Evolutionary conservation across 2,113 vertebrate species (phyloP).

Genomic region (Psittacus erithacus): DNA sequence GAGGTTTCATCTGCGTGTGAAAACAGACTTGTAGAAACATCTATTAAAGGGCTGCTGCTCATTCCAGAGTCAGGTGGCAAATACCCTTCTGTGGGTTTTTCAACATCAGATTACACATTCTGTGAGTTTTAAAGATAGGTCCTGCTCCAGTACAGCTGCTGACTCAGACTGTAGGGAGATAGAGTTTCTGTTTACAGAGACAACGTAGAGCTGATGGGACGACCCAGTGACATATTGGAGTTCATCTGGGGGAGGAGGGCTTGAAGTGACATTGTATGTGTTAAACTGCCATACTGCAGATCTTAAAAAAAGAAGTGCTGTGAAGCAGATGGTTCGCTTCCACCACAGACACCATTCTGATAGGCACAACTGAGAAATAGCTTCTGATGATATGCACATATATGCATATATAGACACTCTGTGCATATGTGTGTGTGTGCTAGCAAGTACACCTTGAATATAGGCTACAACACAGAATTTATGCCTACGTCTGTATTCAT

Average conservation of each 20-base stretch:
- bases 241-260: constrained; percentile 33
- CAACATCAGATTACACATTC: constrained; percentile 54
- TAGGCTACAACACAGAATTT: not conserved
- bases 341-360: constrained; percentile 53
- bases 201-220: constrained; percentile 37
- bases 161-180: constrained; percentile 58
- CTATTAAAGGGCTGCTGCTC: not conserved
- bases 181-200: constrained; percentile 65
- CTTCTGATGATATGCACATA: constrained; percentile 18
- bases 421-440: not conserved
- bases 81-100: constrained; percentile 6
- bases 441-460: not conserved
- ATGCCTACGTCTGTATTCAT: not conserved
- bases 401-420: not conserved
- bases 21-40: not conserved
- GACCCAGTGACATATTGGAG: constrained; percentile 59
- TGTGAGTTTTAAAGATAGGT: constrained; percentile 28
- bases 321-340: constrained; percentile 52
- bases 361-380: constrained; percentile 44
- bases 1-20: not conserved
- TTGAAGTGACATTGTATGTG: constrained; percentile 33
- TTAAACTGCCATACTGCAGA: constrained; percentile 21
- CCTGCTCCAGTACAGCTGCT: constrained; percentile 62
- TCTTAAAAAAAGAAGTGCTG: constrained; percentile 50
- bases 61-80: constrained; percentile 65